Evolutionary conservation across 1,140 invertebrate species (phyloP), one percentile per base, ranked within the genome.

Genomic region (Sarcophaga bullata): DNA sequence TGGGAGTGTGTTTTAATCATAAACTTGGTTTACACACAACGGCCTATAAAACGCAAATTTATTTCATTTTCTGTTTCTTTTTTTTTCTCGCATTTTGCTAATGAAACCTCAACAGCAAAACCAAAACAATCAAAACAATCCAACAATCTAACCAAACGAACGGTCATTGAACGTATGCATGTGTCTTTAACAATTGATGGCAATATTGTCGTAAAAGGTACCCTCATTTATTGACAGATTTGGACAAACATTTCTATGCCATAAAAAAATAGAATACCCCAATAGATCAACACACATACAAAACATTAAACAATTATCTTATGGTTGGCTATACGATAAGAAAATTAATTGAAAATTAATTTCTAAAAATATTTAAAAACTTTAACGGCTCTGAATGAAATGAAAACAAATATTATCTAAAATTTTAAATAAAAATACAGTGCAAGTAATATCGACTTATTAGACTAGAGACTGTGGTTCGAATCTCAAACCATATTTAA

Each of bases 51-150:
- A n/a, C 15, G 15, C 54, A 15, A 58, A 58, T n/a, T 58, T 58
- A 58, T 58, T n/a, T 54, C n/a, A n/a, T 13, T 58, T 58, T 11
- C 3, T 58, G 54, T 11, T 13, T 58, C 50, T 52, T 58, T 58
- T 58, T 6, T 10, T 58, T 13, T 58, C 0, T 4, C 11, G 13
- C n/a, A n/a, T 58, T 58, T 58, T 58, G 54, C 54, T 58, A 58
- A 58, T 58, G 54, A 58, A 58, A 58, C 54, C 54, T 58, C 54
- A 58, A 58, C 15, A n/a, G 54, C 52, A 54, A 54, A 54, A 54
- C 10, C 6, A 54, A 58, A n/a, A 13, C 13, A 58, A 58, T 13
- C 54, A 58, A 58, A 37, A 52, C 50, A 52, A 13, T n/a, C 50
- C 8, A 52, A 52, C 50, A 8, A 52, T 10, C 13, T 13, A 52